Evolutionary conservation across 2,797 vertebrate species (phyloP), one percentile per base, ranked within the genome.

Genomic region (Rhodeus uyekii): DNA sequence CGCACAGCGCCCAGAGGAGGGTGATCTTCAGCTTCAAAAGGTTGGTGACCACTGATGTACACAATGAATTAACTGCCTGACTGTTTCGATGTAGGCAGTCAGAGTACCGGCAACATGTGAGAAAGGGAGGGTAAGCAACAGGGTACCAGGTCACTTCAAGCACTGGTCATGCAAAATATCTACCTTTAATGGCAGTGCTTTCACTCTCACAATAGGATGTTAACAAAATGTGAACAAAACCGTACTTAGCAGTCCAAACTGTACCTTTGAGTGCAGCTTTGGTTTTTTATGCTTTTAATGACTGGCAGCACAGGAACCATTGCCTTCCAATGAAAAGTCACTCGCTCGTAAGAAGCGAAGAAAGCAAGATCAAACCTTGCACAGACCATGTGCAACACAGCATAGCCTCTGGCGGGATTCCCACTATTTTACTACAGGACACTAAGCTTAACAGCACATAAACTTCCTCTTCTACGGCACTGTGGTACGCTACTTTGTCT

Each of bases 401-500:
- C 76, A 81, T 44, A 68, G 81, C 84, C 53, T 78, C 83, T 65
- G 64, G 73, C 58, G 77, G 75, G 19, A 80, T 38, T 24, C 65
- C 48, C 48, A 44, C 53, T 55, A 29, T 65, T 84, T 76, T 64
- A 55, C 71, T 81, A 81, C 38, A 8, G 67, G 29, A 60, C 22
- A n/a, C 48, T 75, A 72, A 80, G 78, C 80, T 81, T 79, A 77
- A 77, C 68, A 65, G 71, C 65, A 42, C 42, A 69, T 71, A 85
- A 89, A 86, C 53, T 83, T 81, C 73, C 79, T 86, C 63, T 58
- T 80, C 61, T 63, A 58, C 16, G 36, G 72, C 63, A 68, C 61
- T 83, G 65, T 86, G 74, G 53, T 76, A 48, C 67, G 73, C 58
- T 83, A 80, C 85, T 90, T 90, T 84, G 85, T 88, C 83, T 77